Evolutionary conservation across 2,888 invertebrate species (phyloP).

Genomic region (Dasysyrphus tricinctus): DNA sequence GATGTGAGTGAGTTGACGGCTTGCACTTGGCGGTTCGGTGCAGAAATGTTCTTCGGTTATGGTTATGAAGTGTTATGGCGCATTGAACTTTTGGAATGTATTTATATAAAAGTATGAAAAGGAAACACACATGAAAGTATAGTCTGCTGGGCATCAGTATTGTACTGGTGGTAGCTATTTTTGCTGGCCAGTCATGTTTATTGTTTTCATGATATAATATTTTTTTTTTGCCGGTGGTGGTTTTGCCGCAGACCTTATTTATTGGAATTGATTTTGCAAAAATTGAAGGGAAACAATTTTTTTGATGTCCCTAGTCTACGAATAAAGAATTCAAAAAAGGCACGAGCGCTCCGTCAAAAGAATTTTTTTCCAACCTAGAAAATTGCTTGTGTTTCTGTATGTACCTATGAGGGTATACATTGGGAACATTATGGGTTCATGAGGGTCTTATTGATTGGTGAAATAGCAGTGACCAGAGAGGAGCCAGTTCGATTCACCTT

Average conservation of each 20-base stretch:
- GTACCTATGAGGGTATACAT: neutral
- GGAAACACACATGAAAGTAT: conserved; percentile 2
- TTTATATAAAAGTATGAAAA: neutral
- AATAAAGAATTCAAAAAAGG: conserved; percentile 4
- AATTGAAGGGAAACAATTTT: conserved; percentile 34
- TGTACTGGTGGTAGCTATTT: neutral
- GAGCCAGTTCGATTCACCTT: neutral
- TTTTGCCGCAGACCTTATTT: conserved; percentile 28
- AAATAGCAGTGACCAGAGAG: neutral
- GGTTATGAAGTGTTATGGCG: conserved; percentile 39
- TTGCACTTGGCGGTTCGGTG: conserved; percentile 56
- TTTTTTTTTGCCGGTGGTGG: conserved; percentile 7
- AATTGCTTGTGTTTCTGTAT: neutral
- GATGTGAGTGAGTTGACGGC: conserved; percentile 58
- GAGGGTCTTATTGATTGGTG: neutral
- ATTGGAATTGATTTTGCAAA: conserved; percentile 50
- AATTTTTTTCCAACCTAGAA: neutral
- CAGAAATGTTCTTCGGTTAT: conserved; percentile 23
- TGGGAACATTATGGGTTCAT: neutral
- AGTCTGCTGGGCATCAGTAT: conserved; percentile 19
- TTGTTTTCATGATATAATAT: conserved; percentile 44
- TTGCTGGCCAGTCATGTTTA: conserved; percentile 31
- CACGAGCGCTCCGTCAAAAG: neutral
- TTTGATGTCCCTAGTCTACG: neutral
- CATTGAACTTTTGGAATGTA: conserved; percentile 54